Evolutionary conservation across 2,888 invertebrate species (phyloP), one percentile per base, ranked within the genome.

Genomic region (Nemapogon koenigi): DNA sequence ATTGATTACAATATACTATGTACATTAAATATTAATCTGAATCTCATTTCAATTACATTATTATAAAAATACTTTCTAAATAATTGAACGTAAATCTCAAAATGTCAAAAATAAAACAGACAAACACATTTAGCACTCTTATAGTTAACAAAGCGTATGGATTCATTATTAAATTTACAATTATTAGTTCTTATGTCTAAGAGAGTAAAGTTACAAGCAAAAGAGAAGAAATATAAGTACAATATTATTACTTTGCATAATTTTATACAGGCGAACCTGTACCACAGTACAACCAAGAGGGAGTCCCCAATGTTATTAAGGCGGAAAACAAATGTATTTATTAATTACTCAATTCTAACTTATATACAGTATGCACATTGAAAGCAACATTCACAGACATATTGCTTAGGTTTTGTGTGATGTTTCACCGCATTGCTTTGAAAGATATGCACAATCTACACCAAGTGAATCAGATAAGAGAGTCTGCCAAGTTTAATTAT

Each of bases 101-200:
- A 7, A 22, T 28, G 4, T 28, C 11, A 15, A 28, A 4, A 13
- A 28, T 28, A 15, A 28, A 15, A 15, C 8, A 28, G 15, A 31
- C 16, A 16, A 31, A 31, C 31, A 31, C 31, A 71, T 70, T 53
- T 62, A 73, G 71, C 69, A 71, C 71, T 59, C 76, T 75, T 76
- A 75, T 59, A 61, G 33, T 71, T 73, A 75, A 60, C 65, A 76
- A 78, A 78, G 76, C 76, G 76, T 73, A 75, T 75, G 72, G 78
- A 76, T 78, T 76, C 76, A 62, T 75, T 54, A 29, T 14, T 76
- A 75, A n/a, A n/a, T 33, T 22, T 22, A 7, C 22, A 22, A 7
- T 22, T 7, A 22, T 6, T 22, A 7, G 22, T n/a, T n/a, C n/a
- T n/a, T n/a, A n/a, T n/a, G 59, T 50, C 58, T 61, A 69, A 59